Conservation (phyloP, 2,888 invertebrate species). For the Marasmarcha lunaedactyla region DNA sequence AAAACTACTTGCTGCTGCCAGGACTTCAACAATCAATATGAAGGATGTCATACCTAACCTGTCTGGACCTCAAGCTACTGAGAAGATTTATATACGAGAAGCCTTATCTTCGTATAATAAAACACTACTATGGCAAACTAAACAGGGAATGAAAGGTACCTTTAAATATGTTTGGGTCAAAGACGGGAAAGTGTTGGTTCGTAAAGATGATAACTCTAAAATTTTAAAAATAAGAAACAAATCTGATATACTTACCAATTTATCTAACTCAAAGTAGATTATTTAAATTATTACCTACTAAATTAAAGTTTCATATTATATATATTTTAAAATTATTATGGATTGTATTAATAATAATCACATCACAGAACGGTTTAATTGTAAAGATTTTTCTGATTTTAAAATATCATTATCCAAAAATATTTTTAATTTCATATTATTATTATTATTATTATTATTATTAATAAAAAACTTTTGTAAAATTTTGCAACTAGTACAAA, state of each 20-base stretch:
- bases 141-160: conserved; percentile 1
- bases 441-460: conserved; percentile 5
- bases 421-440: not conserved
- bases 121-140: conserved; percentile 5
- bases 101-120: conserved; percentile 3
- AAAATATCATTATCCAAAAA: not conserved
- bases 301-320: not conserved
- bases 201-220: conserved; percentile 2
- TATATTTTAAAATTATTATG: not conserved
- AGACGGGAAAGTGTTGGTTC: not conserved
- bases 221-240: conserved; percentile 4
- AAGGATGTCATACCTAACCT: conserved; percentile 1
- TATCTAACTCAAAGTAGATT: conserved; percentile 1
- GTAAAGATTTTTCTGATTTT: not conserved
- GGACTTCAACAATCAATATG: not conserved
- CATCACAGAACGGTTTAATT: not conserved
- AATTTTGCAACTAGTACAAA: conserved; percentile 3
- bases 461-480: conserved; percentile 6
- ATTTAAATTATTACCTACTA: not conserved
- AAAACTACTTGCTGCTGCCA: not conserved
- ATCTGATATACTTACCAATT: conserved; percentile 1
- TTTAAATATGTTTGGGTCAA: not conserved
- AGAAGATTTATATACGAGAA: conserved; percentile 2
- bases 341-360: not conserved
- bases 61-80: conserved; percentile 1